Percentiles rank a stretch among this genome's conserved stretches.
These are phyloP conservation scores for Semnopithecus entellus DNA, from an alignment of 2,113 vertebrate genomes.

Conservation along the genomic window DNA sequence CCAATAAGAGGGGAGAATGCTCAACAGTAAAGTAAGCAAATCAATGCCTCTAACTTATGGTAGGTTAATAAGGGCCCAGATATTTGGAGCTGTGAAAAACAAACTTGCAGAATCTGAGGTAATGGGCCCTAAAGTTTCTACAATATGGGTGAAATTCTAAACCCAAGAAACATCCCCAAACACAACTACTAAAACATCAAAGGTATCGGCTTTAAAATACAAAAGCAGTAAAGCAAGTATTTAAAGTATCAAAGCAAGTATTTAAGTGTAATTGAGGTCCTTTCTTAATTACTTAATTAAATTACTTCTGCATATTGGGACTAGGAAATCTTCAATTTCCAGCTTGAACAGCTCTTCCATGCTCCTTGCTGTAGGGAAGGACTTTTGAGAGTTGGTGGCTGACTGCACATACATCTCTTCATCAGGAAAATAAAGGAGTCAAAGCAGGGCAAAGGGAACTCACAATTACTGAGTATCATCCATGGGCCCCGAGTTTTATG, in stretches of 20 bases:
- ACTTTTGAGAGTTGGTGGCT: conserved; percentile 29
- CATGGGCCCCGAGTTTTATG: not conserved
- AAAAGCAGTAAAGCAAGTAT: conserved; percentile 52
- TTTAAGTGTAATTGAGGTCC: conserved; percentile 67
- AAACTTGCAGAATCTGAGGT: not conserved
- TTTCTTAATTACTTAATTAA: conserved; percentile 67
- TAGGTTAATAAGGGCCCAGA: not conserved
- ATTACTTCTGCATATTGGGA: not conserved
- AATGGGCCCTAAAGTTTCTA: not conserved
- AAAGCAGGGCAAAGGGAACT: not conserved
- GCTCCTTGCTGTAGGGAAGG: conserved; percentile 31
- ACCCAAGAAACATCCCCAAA: not conserved
- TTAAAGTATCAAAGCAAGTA: conserved; percentile 47
- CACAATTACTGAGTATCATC: not conserved
- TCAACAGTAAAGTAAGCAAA: not conserved
- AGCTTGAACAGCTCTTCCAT: not conserved
- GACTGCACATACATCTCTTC: not conserved
- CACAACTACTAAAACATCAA: conserved; percentile 25
- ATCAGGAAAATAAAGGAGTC: conserved; percentile 12
- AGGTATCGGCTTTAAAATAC: conserved; percentile 55
- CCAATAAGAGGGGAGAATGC: not conserved
- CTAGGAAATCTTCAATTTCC: conserved; percentile 39
- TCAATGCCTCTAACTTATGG: not conserved
- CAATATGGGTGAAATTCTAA: not conserved
- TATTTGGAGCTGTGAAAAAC: not conserved